Percentiles rank a stretch among this genome's conserved stretches.
Conservation (phyloP, 2,888 invertebrate genomes). For the Gerosis bhagava region DNA sequence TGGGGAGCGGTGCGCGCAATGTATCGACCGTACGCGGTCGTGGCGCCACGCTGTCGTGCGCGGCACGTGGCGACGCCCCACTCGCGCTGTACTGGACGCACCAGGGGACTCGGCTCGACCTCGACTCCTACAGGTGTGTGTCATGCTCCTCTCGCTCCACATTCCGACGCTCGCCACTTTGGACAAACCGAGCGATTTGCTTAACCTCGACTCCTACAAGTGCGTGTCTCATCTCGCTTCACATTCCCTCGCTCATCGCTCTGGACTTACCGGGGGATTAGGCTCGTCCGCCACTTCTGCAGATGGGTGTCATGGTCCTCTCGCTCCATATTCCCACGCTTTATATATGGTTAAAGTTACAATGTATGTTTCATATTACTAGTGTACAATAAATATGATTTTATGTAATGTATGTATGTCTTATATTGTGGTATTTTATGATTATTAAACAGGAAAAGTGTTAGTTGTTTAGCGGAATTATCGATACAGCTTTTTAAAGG, state of each 20-base stretch:
- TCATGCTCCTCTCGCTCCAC: slow-evolving; percentile 91
- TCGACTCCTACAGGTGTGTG: slow-evolving; percentile 85
- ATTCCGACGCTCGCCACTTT: slow-evolving; percentile 88
- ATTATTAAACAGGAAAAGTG: no score
- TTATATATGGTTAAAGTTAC: no score
- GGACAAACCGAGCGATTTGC: slow-evolving; percentile 87
- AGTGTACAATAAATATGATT: no score
- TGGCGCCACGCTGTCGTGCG: slow-evolving; percentile 86
- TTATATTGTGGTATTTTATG: no score
- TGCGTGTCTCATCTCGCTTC: slow-evolving; percentile 89
- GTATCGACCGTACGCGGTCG: slow-evolving; percentile 86
- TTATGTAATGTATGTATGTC: no score
- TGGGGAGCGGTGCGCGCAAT: no score
- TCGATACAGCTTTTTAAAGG: no score
- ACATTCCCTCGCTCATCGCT: slow-evolving; percentile 90
- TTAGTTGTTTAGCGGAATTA: no score
- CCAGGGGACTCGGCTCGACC: slow-evolving; percentile 84
- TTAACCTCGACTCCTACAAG: slow-evolving; percentile 85
- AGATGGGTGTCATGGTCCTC: no score
- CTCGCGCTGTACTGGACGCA: slow-evolving; percentile 90
- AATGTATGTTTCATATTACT: no score
- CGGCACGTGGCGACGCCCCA: slow-evolving; percentile 91
- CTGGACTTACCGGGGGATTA: slow-evolving; percentile 88
- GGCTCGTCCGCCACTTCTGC: no score
- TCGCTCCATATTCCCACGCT: no score